A percentile compares a stretch with the other conserved stretches of the same genome.
Conservation (phyloP, 2,113 vertebrate species). For the Trogon surrucura region DNA sequence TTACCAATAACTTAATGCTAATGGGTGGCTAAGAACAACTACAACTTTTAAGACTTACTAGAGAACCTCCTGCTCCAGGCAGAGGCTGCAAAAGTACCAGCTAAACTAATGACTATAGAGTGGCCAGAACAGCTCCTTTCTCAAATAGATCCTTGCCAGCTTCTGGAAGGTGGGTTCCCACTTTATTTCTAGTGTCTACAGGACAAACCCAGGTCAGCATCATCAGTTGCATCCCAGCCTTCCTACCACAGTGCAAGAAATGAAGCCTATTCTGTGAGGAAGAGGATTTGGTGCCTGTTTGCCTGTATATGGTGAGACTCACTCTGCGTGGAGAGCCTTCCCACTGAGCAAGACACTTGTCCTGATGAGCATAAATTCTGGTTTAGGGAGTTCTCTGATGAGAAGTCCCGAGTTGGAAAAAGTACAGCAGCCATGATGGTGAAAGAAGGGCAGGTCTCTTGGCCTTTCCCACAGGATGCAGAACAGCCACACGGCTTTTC, state of each 20-base stretch:
- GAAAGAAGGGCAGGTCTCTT: neutral
- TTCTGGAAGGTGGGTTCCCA: neutral
- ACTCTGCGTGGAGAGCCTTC: neutral
- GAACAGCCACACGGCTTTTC: neutral
- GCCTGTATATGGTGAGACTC: neutral
- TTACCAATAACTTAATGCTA: neutral
- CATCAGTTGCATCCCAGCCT: neutral
- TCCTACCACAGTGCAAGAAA: neutral
- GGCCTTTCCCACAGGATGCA: neutral
- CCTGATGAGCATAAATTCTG: neutral
- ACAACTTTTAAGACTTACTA: neutral
- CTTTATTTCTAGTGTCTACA: neutral
- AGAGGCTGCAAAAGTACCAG: neutral
- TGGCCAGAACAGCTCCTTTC: neutral
- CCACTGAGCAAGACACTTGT: neutral
- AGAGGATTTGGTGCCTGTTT: neutral
- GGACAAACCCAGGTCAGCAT: neutral
- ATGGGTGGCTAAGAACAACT: neutral
- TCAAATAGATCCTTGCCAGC: neutral
- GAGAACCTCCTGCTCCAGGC: neutral
- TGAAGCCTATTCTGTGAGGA: neutral
- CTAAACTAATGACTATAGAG: neutral
- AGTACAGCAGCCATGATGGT: neutral
- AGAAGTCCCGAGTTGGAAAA: rapidly evolving
- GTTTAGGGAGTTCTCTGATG: neutral